Base-by-base conservation (phyloP, 1,140 invertebrate species). In the Leptinotarsa undecemlineata region DNA sequence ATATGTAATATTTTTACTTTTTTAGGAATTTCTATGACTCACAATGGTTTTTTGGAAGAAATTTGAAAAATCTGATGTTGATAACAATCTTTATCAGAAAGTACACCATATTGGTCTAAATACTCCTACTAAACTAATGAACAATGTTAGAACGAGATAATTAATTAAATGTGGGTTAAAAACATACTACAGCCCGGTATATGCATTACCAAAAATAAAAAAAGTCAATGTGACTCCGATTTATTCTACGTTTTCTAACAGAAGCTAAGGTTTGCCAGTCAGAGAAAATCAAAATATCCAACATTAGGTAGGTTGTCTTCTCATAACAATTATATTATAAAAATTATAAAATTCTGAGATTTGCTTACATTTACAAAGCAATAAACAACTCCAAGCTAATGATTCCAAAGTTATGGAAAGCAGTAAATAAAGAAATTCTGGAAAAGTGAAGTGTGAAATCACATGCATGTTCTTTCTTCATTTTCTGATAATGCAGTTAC, bases 291-390 rank as follows among this genome's bases (percentile, higher is more conserved):
- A 64, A 64, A 64, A 57, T n/a, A 42, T 42, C 33, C 33, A 17
- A 64, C 26, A 20, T 26, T 15, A 13, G 8, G 20, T 20, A 64
- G 1, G 63, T 20, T 64, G 21, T 21, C 4, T 13, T 14, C 5
- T 26, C 63, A 33, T 21, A 57, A 64, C 62, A 64, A n/a, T 64
- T 19, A 64, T 64, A 64, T 42, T 42, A 42, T 42, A 64, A 26
- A 17, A 64, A 17, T 21, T 64, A 15, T 14, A 33, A 64, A 21
- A 33, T 11, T 21, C 42, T 48, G n/a, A 47, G 42, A 47, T 57
- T 57, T 14, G 68, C 68, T 70, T 70, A 70, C 48, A 70, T 48
- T 70, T 70, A 70, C 33, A 70, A 70, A 70, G 68, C 68, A 70
- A 70, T 70, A 15, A 70, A 70, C 48, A 57, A 70, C 68, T 70